phyloP scores from a whole-genome alignment of 92 coral and sea anemone genomes.

The Chrysogorgia sp. region DNA sequence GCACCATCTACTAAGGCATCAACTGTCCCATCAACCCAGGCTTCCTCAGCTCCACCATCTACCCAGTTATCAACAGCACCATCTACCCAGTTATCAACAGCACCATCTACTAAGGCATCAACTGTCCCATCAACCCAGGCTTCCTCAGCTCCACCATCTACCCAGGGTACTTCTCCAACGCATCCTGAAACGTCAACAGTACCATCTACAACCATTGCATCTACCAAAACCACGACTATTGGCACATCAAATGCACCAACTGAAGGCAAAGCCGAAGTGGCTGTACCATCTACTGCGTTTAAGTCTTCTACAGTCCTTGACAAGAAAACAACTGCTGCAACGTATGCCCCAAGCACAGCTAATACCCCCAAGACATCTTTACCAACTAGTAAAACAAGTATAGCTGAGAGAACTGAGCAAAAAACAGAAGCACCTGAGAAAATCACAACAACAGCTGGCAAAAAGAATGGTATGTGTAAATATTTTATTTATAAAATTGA shows the following conservation, averaged over 20 bases:
- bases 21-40: not conserved
- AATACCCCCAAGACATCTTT: not conserved
- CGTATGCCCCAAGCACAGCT: not conserved
- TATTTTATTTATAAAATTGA: not conserved
- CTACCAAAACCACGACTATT: slow-evolving; percentile 13
- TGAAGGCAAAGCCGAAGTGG: not conserved
- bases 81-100: not conserved
- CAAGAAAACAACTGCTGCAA: not conserved
- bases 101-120: not conserved
- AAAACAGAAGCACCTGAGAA: not conserved
- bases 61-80: not conserved
- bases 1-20: not conserved
- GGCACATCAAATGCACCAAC: slow-evolving; percentile 19
- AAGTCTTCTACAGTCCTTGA: not conserved
- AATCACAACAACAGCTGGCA: not conserved
- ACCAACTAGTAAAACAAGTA: not conserved
- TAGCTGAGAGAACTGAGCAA: slow-evolving; percentile 6
- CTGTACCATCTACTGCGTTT: not conserved
- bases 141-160: not conserved
- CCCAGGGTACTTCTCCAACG: not conserved
- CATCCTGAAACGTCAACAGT: not conserved
- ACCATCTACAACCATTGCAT: slow-evolving; percentile 44
- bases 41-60: not conserved
- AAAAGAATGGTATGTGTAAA: not conserved
- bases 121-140: not conserved